Evolutionary conservation across 2,113 vertebrate species (phyloP), one percentile per base, ranked within the genome.

Genomic region (Malurus cyaneus): DNA sequence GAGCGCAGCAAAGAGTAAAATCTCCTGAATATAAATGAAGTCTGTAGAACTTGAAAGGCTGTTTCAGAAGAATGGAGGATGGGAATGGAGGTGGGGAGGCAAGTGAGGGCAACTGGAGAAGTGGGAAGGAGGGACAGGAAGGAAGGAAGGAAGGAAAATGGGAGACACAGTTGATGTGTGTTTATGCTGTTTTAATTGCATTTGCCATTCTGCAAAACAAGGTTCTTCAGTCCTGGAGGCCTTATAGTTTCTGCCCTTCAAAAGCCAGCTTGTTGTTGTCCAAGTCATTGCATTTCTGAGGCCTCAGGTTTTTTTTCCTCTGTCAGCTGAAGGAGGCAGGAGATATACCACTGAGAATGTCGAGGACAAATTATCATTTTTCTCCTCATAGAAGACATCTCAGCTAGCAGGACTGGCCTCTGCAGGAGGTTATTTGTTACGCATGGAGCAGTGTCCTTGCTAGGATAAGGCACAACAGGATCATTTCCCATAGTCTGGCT

Each of bases 101-200:
- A 28, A 8, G 28, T 16, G 7, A 9, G 11, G 21, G 3, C 8
- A 64, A 25, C 36, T 86, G 67, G 15, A 62, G 29, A 53, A 53
- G 53, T 56, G 29, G 14, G 31, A 25, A 34, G 50, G 20, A 34
- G 59, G 24, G 23, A 6, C n/a, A 12, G 39, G 39, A 39, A 39
- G 39, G 39, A 39, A 39, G 14, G 17, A 36, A 44, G n/a, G 11
- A 44, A 69, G 31, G 18, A 9, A 14, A 1, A 1, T 1, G 32
- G 3, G 15, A 66, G 41, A 18, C 1, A 7, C 16, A 18, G 4
- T 20, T 90, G 2, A 7, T 21, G 18, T 16, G 3, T 1, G 34
- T 85, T 69, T 47, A 2, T 6, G 0, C 15, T 67, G 8, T 8
- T 54, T 65, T n/a, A 16, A 44, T 42, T 67, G 16, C 21, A 23